A percentile compares a stretch with the other conserved stretches of the same genome.
These are phyloP conservation scores for Taurulus bubalis DNA, from an alignment of 2,113 vertebrate genomes.

Conservation along the genomic window DNA sequence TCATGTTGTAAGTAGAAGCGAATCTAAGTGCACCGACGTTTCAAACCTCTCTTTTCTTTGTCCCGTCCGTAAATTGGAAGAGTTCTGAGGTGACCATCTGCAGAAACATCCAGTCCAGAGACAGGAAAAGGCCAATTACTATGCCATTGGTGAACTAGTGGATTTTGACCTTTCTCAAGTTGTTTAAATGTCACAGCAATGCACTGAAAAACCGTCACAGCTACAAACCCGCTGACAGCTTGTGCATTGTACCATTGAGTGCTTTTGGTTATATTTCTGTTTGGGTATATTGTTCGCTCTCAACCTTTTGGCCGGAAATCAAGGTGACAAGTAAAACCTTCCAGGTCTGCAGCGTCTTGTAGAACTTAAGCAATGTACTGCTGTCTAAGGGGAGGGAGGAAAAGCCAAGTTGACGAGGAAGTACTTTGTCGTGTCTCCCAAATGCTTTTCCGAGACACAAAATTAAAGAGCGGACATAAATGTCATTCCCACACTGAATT, in stretches of 20 bases:
- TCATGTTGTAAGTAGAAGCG: constrained; percentile 17
- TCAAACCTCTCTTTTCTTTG: not conserved
- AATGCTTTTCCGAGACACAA: constrained; percentile 43
- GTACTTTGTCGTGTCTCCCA: constrained; percentile 52
- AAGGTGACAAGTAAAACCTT: constrained; percentile 30
- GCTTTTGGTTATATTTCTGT: constrained; percentile 39
- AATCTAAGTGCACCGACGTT: constrained; percentile 63
- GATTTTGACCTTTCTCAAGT: constrained; percentile 65
- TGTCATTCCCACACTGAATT: constrained; percentile 67
- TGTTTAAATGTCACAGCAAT: constrained; percentile 64
- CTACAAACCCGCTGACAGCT: constrained; percentile 42
- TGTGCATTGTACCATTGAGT: constrained; percentile 10
- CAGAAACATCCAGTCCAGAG: constrained; percentile 16
- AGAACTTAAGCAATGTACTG: constrained; percentile 30
- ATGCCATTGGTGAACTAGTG: constrained; percentile 21
- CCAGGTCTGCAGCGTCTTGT: constrained; percentile 31
- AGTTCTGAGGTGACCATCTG: constrained; percentile 11
- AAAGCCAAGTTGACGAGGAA: constrained; percentile 45
- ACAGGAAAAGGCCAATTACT: constrained; percentile 38
- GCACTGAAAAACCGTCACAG: constrained; percentile 40
- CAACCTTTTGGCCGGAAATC: constrained; percentile 49
- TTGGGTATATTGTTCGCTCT: constrained; percentile 16
- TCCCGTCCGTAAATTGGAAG: not conserved
- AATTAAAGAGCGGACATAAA: constrained; percentile 64
- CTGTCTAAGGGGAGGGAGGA: constrained; percentile 2